Evolutionary conservation across 1,140 invertebrate genomes (phyloP), one percentile per base, ranked within the genome.

Genomic region (Papilio helenus): DNA sequence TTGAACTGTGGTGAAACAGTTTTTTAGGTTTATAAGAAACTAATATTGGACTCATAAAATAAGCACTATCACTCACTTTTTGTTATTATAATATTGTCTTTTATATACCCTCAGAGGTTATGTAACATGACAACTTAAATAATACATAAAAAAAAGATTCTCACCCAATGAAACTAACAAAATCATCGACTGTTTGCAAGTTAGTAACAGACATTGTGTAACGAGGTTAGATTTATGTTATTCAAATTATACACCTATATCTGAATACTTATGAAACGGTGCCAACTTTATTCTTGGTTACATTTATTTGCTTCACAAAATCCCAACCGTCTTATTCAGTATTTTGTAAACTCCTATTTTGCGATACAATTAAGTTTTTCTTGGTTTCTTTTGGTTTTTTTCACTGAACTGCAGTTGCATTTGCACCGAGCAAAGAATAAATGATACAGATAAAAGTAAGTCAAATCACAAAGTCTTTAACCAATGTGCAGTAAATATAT

Each of bases 91-190:
- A 16, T 68, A 68, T 29, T 68, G 14, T 29, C 10, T 29, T 65
- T 29, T 68, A 16, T 16, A 16, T 23, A 26, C 14, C 12, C 23
- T 4, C 26, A 29, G 61, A 68, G 26, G 14, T 68, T 68, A 68
- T 34, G 26, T 68, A 68, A 68, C 61, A 68, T 18, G 10, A n/a
- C 0, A 23, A 44, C 23, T 18, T 34, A 8, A 42, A n/a, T 72
- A 44, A 39, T 8, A 72, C 76, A 12, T 14, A 58, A 73, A 68
- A 34, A 72, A 26, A 76, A 20, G 23, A 79, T 23, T 49, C 85
- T 85, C 88, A 93, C 92, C 87, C 87, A 77, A 93, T 88, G 83
- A 92, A 93, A 81, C 87, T 88, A 71, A 83, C 76, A 77, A 93
- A 93, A 83, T 87, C 86, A 29, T 90, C 90, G 23, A 83, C 80